Conservation (phyloP, 2,797 vertebrate genomes). For the Pangasius sanitwongsei region DNA sequence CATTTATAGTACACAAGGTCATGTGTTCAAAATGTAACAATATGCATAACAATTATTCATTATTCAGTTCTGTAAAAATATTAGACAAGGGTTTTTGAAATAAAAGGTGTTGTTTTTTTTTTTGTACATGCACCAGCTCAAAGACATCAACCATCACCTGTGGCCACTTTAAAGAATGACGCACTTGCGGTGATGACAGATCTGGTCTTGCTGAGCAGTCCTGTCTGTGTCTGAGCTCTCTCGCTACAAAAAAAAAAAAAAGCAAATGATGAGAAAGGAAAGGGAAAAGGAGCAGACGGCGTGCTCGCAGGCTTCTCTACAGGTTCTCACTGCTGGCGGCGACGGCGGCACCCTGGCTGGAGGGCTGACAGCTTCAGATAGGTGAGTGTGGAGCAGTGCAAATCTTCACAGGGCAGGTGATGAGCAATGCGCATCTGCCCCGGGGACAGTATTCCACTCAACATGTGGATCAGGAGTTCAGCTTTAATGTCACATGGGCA, state of each 20-base stretch:
- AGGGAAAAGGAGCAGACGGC: slow-evolving; percentile 48
- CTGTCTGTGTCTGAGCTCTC: slow-evolving; percentile 34
- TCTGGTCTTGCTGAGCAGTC: slow-evolving; percentile 19
- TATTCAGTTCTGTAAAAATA: slow-evolving; percentile 60
- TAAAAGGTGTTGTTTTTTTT: slow-evolving; percentile 42
- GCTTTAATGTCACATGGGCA: neutral
- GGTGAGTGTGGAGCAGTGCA: slow-evolving; percentile 70
- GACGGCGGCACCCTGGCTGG: slow-evolving; percentile 40
- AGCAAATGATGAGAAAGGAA: slow-evolving; percentile 19
- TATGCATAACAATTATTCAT: slow-evolving; percentile 58
- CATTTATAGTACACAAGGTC: slow-evolving; percentile 65
- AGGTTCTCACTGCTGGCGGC: slow-evolving; percentile 44
- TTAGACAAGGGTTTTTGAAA: slow-evolving; percentile 57
- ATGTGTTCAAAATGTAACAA: slow-evolving; percentile 66
- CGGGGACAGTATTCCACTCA: neutral
- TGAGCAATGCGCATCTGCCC: slow-evolving; percentile 40
- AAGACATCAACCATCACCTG: slow-evolving; percentile 59
- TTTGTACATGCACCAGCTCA: slow-evolving; percentile 63
- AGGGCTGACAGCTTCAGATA: slow-evolving; percentile 49
- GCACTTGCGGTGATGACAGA: slow-evolving; percentile 19
- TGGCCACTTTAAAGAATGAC: slow-evolving; percentile 47
- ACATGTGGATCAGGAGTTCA: neutral
- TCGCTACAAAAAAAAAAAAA: slow-evolving; percentile 17
- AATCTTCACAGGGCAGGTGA: slow-evolving; percentile 66
- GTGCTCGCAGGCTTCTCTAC: slow-evolving; percentile 50